Evolutionary conservation across 2,888 invertebrate species (phyloP).

Genomic region (Hoplodrina ambigua): DNA sequence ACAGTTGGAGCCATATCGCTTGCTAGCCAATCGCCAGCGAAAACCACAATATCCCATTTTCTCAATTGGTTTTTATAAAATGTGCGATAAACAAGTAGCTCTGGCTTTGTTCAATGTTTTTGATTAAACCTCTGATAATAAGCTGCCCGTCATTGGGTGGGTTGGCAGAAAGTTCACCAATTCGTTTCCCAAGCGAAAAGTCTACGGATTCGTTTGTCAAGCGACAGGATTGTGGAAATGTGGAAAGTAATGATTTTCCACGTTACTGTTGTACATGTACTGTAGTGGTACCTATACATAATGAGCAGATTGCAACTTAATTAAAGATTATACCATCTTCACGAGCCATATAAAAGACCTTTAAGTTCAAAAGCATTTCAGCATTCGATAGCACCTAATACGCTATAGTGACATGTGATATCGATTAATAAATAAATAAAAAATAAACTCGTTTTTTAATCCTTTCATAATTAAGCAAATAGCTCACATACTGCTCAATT

Average conservation of each 20-base stretch:
- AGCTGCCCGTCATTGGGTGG: background rate
- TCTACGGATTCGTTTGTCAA: background rate
- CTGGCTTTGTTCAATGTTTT: constrained; percentile 42
- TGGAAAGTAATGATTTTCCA: background rate
- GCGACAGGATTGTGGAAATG: background rate
- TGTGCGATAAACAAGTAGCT: constrained; percentile 41
- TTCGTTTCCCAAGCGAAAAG: background rate
- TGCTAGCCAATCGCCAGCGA: constrained; percentile 38
- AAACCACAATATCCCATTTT: constrained; percentile 51
- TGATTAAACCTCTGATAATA: constrained; percentile 33
- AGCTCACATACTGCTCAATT: background rate
- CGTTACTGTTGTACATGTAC: background rate
- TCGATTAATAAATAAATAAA: background rate
- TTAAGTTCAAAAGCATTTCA: no score
- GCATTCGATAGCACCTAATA: background rate
- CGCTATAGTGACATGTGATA: no score
- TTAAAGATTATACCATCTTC: background rate
- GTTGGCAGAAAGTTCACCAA: background rate
- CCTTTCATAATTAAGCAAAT: background rate
- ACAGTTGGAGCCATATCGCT: constrained; percentile 23
- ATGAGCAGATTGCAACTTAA: background rate
- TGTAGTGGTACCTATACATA: background rate
- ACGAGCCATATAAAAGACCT: background rate
- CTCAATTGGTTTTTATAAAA: constrained; percentile 54
- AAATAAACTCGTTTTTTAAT: background rate